Conservation (phyloP, 2,888 invertebrate genomes). For the Teleogryllus oceanicus region DNA sequence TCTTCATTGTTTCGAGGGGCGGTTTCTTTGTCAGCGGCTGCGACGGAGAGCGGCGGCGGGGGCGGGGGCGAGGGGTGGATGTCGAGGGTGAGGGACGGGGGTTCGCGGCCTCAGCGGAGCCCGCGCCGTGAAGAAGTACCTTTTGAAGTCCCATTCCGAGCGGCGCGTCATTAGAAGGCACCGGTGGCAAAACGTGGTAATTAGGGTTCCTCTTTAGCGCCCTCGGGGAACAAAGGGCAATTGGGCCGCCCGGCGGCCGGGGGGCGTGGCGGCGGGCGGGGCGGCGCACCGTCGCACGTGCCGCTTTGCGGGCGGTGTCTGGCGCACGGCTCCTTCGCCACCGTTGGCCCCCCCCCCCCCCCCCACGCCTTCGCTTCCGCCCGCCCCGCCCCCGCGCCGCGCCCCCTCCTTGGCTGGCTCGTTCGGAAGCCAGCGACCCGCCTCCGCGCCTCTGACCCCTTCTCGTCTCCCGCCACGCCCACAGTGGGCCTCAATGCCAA, state of each 20-base stretch:
- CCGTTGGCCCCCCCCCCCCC: not conserved
- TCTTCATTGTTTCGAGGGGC: too few relatives aligned
- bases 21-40: too few relatives aligned
- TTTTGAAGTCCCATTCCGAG: not conserved
- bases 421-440: not conserved
- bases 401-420: not conserved
- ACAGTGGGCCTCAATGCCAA: not conserved
- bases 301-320: not conserved
- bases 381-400: not conserved
- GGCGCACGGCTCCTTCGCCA: not conserved
- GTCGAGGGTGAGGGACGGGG: not conserved
- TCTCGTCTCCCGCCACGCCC: not conserved
- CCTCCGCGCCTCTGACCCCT: not conserved
- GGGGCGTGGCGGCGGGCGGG: not conserved
- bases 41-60: not conserved
- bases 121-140: not conserved
- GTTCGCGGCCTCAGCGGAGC: not conserved
- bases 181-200: not conserved
- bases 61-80: not conserved
- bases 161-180: not conserved
- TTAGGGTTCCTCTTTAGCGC: conserved; percentile 8
- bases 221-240: not conserved
- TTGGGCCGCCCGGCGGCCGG: not conserved
- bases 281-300: not conserved
- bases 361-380: not conserved